Evolutionary conservation across 2,113 vertebrate species (phyloP), one percentile per base, ranked within the genome.

Genomic region (Coptodon bakossiorum): DNA sequence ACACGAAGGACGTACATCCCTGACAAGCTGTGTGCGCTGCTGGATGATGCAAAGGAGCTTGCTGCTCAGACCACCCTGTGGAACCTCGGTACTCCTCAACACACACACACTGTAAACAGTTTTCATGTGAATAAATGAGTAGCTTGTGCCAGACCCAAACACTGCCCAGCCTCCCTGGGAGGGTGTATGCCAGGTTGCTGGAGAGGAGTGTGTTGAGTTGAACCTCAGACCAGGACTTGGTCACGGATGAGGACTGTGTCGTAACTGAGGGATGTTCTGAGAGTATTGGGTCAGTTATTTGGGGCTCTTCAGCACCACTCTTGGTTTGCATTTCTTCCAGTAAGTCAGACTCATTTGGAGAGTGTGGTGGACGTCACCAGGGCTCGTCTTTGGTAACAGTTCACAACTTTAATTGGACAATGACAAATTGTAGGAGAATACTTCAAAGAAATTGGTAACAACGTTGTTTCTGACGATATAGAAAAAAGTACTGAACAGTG

Each of bases 31-130:
- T 99, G 97, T 90, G 94, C 96, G 22, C 95, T 97, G 5, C 92
- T 99, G 94, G 98, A 99, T 82, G 97, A 98, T 66, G 98, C 98
- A 88, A 99, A 98, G 93, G 98, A 99, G 83, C 91, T 99, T 88
- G 98, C 98, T 80, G 98, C 98, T 19, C 97, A 98, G 90, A 98
- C 97, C 87, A 95, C 97, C 0, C 96, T 99, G 86, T 93, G 82
- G 85, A 93, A 78, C 63, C 88, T 94, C 27, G 93, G 92, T 89
- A 87, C 38, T 13, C 6, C 6, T 17, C 11, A 19, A 7, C 52
- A 57, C 78, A 71, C 85, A 79, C 36, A 52, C n/a, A n/a, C 61
- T 3, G 4, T 54, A 54, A 54, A 54, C 5, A 22, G 29, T 61
- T 61, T 19, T 34, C 29, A 34, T 19, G 16, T 61, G 59, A 61